These are phyloP conservation scores for Argentina silus DNA, from an alignment of 2,797 vertebrate genomes.

Conservation along the genomic window DNA sequence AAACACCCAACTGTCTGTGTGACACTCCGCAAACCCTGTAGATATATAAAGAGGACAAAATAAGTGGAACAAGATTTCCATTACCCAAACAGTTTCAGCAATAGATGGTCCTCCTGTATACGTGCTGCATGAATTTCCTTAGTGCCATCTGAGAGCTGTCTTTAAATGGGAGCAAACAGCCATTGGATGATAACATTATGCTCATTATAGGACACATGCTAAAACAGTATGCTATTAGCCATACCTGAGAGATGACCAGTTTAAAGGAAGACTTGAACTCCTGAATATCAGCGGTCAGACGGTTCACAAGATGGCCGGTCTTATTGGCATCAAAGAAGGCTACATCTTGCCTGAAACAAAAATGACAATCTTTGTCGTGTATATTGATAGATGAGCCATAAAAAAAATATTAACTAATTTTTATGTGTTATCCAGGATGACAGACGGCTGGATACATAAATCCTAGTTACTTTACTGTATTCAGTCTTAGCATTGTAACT, in stretches of 20 bases:
- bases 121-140: no score
- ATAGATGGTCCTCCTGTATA: not conserved
- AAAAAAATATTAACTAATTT: not conserved
- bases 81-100: not conserved
- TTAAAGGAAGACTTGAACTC: constrained; percentile 99
- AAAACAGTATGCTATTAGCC: not conserved
- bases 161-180: no score
- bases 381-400: not conserved
- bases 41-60: constrained; percentile 8
- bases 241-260: constrained; percentile 91
- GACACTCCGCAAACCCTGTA: constrained; percentile 90
- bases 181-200: no score
- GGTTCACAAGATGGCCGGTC: constrained; percentile 92
- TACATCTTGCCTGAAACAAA: constrained; percentile 86
- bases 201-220: no score
- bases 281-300: constrained; percentile 92
- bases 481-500: not conserved
- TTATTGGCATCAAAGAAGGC: constrained; percentile 93
- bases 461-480: not conserved
- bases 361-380: not conserved
- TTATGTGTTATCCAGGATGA: no score
- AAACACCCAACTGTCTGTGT: constrained; percentile 92
- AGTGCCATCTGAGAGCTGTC: no score
- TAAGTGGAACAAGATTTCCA: not conserved
- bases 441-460: no score